Base-by-base conservation (phyloP, 2,113 vertebrate species). In the Calyptomena viridis region DNA sequence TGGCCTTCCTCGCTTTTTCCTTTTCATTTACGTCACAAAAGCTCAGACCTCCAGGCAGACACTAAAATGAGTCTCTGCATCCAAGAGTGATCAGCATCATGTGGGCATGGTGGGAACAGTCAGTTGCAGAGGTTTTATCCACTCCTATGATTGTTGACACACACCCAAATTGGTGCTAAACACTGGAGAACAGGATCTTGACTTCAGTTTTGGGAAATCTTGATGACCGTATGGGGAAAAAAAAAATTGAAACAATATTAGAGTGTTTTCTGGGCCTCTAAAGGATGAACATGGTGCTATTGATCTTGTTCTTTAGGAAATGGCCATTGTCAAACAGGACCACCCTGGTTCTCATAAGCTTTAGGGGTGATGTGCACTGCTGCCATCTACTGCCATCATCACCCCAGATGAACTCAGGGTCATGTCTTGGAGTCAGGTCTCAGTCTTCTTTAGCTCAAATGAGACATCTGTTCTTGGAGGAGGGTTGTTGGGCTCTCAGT, bases 381-480 rank as follows among this genome's bases (percentile, higher is more conserved):
- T 96, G 87, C 89, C 91, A 94, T 91, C 93, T 89, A 10, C 87
- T 95, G 93, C 77, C 40, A 7, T 11, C 7, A 12, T 44, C 35
- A 25, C 30, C 74, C 71, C 11, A 44, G 33, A 31, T 56, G 68
- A 85, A 3, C 24, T 53, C 13, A 5, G 14, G 35, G 46, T 10
- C 52, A 2, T 27, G 14, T 28, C 18, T 66, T 63, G 56, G 39
- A 10, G 16, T 33, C 49, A 19, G 27, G 25, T 12, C 12, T 5
- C 30, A 87, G 40, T 23, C 49, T 22, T 47, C 75, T 78, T 58
- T 2, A 52, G 33, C 46, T 52, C 46, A 13, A 10, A 30, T 8
- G 17, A 35, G 15, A 35, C 33, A 46, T 18, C 37, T 60, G 14
- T 30, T 46, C 39, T 35, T 40, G 27, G 46, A 50, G 3, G 22